Evolutionary conservation across 2,113 vertebrate genomes (phyloP), one percentile per base, ranked within the genome.

Genomic region (Apeltes quadracus): DNA sequence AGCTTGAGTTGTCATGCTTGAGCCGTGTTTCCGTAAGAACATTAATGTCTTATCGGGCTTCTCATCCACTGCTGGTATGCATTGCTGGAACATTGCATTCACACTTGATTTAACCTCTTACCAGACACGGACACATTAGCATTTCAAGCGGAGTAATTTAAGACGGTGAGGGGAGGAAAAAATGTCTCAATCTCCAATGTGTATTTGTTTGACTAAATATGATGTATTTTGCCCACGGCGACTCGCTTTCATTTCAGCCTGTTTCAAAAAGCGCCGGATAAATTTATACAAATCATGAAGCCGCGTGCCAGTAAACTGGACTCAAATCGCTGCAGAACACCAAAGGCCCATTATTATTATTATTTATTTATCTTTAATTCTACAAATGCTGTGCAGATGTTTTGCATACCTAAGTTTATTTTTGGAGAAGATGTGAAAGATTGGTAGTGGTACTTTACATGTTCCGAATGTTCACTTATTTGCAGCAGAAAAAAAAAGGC

Each of bases 311-410:
- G 89, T 92, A 88, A 92, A 87, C 84, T 86, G 83, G 88, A 90
- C 88, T 87, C 71, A 85, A 86, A 87, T 87, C 83, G 72, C 91
- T 90, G 92, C 91, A 80, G 48, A 32, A 76, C 75, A 88, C 89
- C 90, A 92, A 79, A 67, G 69, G 61, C 69, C 86, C 88, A 87
- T 92, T 91, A 90, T 89, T 86, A 88, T 91, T 88, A 92, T 91
- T 90, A 91, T 34, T 34, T 34, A 91, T 93, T 89, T 90, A 82
- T 87, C 89, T 92, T 89, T 91, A 93, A 93, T 93, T 91, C 73
- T 72, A 61, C 70, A 91, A 94, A 94, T 93, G 90, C 86, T 90
- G 90, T 89, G 80, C 93, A 94, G 91, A 93, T 94, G 93, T 91
- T 83, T 88, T 32, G 57, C 78, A 85, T 86, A 84, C 83, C 81